These are phyloP conservation scores for Synergus japonicus DNA, from an alignment of 2,888 invertebrate genomes.

Conservation along the genomic window DNA sequence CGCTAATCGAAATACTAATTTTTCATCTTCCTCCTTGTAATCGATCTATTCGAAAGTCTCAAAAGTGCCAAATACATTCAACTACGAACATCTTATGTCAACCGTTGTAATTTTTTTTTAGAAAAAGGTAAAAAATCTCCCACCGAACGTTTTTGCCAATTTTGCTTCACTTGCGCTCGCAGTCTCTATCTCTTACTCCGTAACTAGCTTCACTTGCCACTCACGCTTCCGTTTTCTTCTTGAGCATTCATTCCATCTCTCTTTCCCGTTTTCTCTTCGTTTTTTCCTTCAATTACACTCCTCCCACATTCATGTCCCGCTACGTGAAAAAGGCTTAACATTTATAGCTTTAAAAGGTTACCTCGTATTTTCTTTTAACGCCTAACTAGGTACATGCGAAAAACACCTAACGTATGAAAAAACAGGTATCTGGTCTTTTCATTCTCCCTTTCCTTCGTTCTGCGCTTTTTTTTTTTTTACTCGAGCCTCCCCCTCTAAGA, in stretches of 20 bases:
- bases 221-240: constrained; percentile 36
- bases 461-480: constrained; percentile 42
- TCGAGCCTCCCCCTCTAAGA: constrained; percentile 30
- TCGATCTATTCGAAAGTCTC: constrained; percentile 35
- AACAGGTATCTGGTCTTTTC: constrained; percentile 61
- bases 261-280: constrained; percentile 15
- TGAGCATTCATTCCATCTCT: constrained; percentile 34
- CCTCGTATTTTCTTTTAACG: constrained; percentile 60
- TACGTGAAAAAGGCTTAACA: constrained; percentile 58
- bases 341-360: constrained; percentile 58
- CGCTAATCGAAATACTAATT: constrained; percentile 41
- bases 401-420: constrained; percentile 68
- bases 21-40: constrained; percentile 25
- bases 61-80: constrained; percentile 39
- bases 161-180: constrained; percentile 29
- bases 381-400: constrained; percentile 66
- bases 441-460: constrained; percentile 54
- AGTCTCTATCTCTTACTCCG: constrained; percentile 31
- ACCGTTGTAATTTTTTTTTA: constrained; percentile 59
- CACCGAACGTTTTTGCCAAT: constrained; percentile 49
- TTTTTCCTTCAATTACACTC: neutral
- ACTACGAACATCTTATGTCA: constrained; percentile 62
- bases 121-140: constrained; percentile 69
- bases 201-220: constrained; percentile 38
- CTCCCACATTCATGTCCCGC: constrained; percentile 50